Evolutionary conservation across 2,113 vertebrate genomes (phyloP).

Genomic region (Potamarius usumacintae): DNA sequence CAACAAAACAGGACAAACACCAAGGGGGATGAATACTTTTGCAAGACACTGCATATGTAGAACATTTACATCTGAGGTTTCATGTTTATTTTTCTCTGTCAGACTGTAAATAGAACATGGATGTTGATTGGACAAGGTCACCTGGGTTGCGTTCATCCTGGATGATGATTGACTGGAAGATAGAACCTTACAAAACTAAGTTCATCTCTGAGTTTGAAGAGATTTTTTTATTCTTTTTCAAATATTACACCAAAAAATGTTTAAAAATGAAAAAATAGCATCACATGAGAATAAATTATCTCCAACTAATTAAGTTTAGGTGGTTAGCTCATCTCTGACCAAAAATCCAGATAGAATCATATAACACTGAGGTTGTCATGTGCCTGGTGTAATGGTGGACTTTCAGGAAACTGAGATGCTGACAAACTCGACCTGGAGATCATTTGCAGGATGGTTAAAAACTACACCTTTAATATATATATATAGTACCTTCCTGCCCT

Average conservation of each 20-base stretch:
- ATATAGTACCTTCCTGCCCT: conserved; percentile 7
- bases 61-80: not conserved
- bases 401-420: not conserved
- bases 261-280: not conserved
- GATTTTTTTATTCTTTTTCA: not conserved
- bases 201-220: not conserved
- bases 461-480: not conserved
- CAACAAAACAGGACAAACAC: no score
- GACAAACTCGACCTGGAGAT: not conserved
- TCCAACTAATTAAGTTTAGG: not conserved
- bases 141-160: not conserved
- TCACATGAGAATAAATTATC: not conserved
- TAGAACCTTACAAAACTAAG: not conserved
- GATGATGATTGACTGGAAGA: not conserved
- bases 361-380: not conserved
- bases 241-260: not conserved
- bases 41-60: not conserved
- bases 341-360: not conserved
- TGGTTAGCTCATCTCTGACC: not conserved
- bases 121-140: not conserved
- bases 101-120: not conserved
- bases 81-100: not conserved
- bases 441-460: not conserved
- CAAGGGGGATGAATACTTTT: no score
- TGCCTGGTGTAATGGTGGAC: not conserved